A percentile compares a stretch with the other conserved stretches of the same genome.
phyloP scores from a whole-genome alignment of 2,888 invertebrate genomes.

The Apodemia zela region DNA sequence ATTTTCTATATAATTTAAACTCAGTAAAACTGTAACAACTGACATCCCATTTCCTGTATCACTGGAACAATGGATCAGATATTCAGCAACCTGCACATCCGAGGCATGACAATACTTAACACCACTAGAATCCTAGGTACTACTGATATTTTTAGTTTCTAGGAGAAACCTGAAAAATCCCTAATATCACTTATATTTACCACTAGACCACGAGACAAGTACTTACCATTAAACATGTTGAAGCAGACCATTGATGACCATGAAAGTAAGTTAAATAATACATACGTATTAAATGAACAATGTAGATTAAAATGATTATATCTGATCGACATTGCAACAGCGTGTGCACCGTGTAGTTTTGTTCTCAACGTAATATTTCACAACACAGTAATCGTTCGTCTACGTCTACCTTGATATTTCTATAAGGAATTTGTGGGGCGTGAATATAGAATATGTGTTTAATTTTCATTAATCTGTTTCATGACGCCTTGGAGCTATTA shows the following conservation, averaged over 20 bases:
- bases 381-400: constrained; percentile 27
- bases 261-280: constrained; percentile 5
- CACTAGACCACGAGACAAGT: not conserved
- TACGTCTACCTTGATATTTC: constrained; percentile 28
- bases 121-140: too few species aligned
- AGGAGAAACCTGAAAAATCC: too few species aligned
- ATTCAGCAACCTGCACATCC: too few species aligned
- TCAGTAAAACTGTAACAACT: too few species aligned
- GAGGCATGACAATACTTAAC: too few species aligned
- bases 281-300: not conserved
- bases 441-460: constrained; percentile 16
- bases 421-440: constrained; percentile 18
- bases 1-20: too few species aligned
- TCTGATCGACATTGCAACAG: constrained; percentile 8
- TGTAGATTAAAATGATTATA: constrained; percentile 3
- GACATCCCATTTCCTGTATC: too few species aligned
- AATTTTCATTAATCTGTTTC: constrained; percentile 16
- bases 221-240: not conserved
- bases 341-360: not conserved
- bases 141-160: too few species aligned
- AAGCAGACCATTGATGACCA: not conserved
- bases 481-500: not conserved
- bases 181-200: too few species aligned
- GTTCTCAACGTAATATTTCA: constrained; percentile 23
- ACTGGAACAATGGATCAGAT: too few species aligned